Evolutionary conservation across 2,888 invertebrate genomes (phyloP).

Genomic region (Neuroscelio doddi): DNA sequence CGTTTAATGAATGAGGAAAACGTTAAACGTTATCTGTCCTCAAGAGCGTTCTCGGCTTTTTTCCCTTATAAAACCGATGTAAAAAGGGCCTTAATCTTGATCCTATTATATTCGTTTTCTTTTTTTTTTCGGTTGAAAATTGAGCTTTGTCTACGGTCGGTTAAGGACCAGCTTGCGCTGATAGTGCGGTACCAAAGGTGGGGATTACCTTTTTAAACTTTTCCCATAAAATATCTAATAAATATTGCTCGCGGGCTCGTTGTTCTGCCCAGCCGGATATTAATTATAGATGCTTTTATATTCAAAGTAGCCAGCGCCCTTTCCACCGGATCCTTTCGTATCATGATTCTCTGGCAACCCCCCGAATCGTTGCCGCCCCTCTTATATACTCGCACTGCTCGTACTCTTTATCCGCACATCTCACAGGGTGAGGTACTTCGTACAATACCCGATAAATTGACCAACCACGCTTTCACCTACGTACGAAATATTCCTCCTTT

Average conservation of each 20-base stretch:
- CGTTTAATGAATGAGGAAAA: slow-evolving; percentile 38
- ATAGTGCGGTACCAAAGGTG: slow-evolving; percentile 47
- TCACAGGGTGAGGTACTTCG: slow-evolving; percentile 26
- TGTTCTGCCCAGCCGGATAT: slow-evolving; percentile 58
- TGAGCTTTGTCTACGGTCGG: slow-evolving; percentile 50
- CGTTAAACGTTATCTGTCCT: slow-evolving; percentile 42
- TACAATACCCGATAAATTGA: slow-evolving; percentile 54
- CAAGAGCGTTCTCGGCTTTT: slow-evolving; percentile 30
- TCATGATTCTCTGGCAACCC: slow-evolving; percentile 32
- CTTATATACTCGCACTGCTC: slow-evolving; percentile 18
- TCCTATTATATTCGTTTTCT: slow-evolving; percentile 40
- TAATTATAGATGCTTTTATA: slow-evolving; percentile 67
- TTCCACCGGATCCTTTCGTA: slow-evolving; percentile 25
- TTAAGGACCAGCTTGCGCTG: slow-evolving; percentile 36
- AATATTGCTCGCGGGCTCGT: slow-evolving; percentile 60
- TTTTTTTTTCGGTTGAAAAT: slow-evolving; percentile 42
- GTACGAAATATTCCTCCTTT: slow-evolving; percentile 24
- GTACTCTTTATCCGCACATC: slow-evolving; percentile 38
- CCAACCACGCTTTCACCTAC: slow-evolving; percentile 39
- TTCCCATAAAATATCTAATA: slow-evolving; percentile 64
- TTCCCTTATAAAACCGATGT: slow-evolving; percentile 19
- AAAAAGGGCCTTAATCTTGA: slow-evolving; percentile 43
- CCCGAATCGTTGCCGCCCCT: slow-evolving; percentile 35
- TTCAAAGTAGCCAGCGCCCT: slow-evolving; percentile 60
- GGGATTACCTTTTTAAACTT: slow-evolving; percentile 66